Base-by-base conservation (phyloP, 1,140 invertebrate species). In the Heliothis subflexa region DNA sequence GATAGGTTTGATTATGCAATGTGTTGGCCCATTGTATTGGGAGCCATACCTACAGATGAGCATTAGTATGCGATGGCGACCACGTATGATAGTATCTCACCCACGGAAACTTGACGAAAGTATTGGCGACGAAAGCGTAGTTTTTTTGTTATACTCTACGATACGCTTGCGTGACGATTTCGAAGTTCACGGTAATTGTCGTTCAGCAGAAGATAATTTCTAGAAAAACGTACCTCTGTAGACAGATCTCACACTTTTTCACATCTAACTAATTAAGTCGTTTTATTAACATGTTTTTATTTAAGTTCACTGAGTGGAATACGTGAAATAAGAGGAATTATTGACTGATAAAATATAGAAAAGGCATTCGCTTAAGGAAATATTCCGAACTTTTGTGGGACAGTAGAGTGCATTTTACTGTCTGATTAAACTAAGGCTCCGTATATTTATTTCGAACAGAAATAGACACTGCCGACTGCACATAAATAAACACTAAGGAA, bases 81-180 rank as follows among this genome's bases (percentile, higher is more conserved):
- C 83, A 81, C 81, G 81, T 78, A 64, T 79, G 89, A 91, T 91
- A 89, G 73, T 83, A 91, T 91, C 89, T 89, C 84, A 83, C 82
- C 86, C 88, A 90, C 86, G 87, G 84, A 88, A 87, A 83, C 80
- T 55, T 83, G 84, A 87, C 78, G 86, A 89, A 88, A 89, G 86
- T 87, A 79, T 85, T 81, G 21, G 55, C 62, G 55, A 47, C 47
- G 47, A 85, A 80, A 66, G 33, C 75, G 16, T 52, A 12, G 40
- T 18, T 33, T 25, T 50, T 52, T 28, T 21, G 21, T 86, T 66
- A 84, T 4, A 78, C 13, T 12, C 16, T 9, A 78, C 83, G 84
- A 81, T 54, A 81, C 79, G 85, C 21, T 0, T 14, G 71, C 80
- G 82, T 75, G 49, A 82, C 83, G 84, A 84, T 45, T 57, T 57